Percentiles rank a stretch among this genome's conserved stretches.
These are phyloP conservation scores for Andrena haemorrhoa DNA, from an alignment of 2,888 invertebrate species.

Conservation along the genomic window DNA sequence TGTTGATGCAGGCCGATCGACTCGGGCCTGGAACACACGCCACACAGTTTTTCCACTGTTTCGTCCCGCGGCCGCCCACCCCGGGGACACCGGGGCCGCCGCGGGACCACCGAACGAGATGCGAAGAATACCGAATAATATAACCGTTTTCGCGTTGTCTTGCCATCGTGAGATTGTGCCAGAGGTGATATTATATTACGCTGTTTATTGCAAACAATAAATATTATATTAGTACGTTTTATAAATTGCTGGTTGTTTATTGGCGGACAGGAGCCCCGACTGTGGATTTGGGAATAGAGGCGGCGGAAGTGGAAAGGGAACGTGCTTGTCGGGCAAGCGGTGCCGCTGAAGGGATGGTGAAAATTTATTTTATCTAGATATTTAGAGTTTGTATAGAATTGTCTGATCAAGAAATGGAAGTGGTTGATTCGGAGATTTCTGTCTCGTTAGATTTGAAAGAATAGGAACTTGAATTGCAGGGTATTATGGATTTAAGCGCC, in stretches of 20 bases:
- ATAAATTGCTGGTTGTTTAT: conserved; percentile 74
- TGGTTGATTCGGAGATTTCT: not conserved
- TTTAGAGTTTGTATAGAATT: too few species aligned
- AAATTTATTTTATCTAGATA: too few species aligned
- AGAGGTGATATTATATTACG: conserved; percentile 85
- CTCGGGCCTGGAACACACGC: conserved; percentile 10
- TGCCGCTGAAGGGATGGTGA: too few species aligned
- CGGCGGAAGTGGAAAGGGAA: not conserved
- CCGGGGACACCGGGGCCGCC: conserved; percentile 15
- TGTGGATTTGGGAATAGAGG: not conserved
- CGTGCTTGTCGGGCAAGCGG: not conserved
- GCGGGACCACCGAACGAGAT: conserved; percentile 47
- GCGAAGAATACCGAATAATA: conserved; percentile 66
- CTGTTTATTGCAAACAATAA: conserved; percentile 85
- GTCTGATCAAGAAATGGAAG: not conserved
- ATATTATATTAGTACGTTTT: conserved; percentile 85
- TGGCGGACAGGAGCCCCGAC: not conserved
- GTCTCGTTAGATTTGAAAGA: not conserved
- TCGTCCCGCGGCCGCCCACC: conserved; percentile 16
- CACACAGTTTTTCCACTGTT: conserved; percentile 29
- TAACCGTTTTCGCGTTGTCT: conserved; percentile 81
- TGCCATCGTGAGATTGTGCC: conserved; percentile 85
- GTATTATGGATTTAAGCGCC: not conserved
- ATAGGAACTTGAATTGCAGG: too few species aligned
- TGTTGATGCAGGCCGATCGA: conserved; percentile 40